Conservation (phyloP, 64 coral and sea anemone genomes). For the Hydrozoanthus tunicans region DNA sequence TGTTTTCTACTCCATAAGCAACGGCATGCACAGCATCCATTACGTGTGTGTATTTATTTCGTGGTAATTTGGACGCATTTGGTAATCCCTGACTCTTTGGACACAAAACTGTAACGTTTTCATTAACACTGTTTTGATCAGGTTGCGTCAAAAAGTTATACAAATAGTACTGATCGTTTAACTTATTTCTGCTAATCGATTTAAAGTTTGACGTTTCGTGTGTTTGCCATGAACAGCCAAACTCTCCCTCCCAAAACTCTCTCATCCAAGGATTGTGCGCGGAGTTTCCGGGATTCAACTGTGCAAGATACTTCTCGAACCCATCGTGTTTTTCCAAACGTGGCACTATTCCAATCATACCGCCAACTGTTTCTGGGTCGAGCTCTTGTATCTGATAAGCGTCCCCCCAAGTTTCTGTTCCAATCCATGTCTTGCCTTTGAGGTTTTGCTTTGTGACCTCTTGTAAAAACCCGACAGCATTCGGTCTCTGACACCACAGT, state of each 20-base stretch:
- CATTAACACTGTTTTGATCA: not conserved
- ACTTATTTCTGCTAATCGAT: not conserved
- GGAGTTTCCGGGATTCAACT: slow-evolving; percentile 62
- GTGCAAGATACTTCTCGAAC: slow-evolving; percentile 61
- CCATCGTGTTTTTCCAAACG: slow-evolving; percentile 37
- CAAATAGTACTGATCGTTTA: not conserved
- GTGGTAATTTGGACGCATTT: slow-evolving; percentile 53
- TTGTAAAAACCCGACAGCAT: slow-evolving; percentile 81
- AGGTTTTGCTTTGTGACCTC: slow-evolving; percentile 68
- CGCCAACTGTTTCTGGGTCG: slow-evolving; percentile 63
- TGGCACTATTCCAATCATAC: slow-evolving; percentile 84
- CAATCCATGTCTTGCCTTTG: slow-evolving; percentile 80
- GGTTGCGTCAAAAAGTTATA: not conserved
- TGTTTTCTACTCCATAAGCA: slow-evolving; percentile 57
- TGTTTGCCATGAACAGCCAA: slow-evolving; percentile 49
- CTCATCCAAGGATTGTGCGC: slow-evolving; percentile 77
- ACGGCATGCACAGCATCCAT: slow-evolving; percentile 89
- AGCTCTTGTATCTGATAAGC: slow-evolving; percentile 56
- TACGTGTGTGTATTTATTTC: slow-evolving; percentile 96
- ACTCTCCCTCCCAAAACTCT: slow-evolving; percentile 72
- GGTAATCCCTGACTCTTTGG: slow-evolving; percentile 58
- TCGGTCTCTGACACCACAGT: slow-evolving; percentile 85
- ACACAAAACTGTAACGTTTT: slow-evolving; percentile 79
- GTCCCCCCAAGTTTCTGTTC: slow-evolving; percentile 92
- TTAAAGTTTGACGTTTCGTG: not conserved